Conservation (phyloP, 2,797 vertebrate genomes). For the Ceyx erithaca region DNA sequence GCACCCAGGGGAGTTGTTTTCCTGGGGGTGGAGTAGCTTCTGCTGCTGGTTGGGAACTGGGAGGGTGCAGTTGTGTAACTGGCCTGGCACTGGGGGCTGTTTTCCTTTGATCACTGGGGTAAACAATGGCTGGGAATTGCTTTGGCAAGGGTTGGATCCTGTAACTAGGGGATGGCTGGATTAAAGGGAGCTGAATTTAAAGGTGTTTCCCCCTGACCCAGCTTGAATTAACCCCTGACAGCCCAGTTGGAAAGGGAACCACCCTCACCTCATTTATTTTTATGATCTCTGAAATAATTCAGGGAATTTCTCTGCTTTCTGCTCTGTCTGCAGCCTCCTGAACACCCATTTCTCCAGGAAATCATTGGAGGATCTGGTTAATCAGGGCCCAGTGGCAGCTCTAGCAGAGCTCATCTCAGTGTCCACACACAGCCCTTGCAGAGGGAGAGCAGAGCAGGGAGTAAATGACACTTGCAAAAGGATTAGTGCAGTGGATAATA, state of each 20-base stretch:
- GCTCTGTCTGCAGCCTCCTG: background rate
- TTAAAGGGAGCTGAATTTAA: background rate
- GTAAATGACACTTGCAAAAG: background rate
- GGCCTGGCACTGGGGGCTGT: background rate
- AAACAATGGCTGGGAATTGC: conserved; percentile 22
- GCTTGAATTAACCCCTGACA: background rate
- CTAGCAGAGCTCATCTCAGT: background rate
- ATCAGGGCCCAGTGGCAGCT: background rate
- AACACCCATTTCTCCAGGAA: background rate
- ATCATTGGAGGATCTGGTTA: background rate
- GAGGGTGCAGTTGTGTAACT: background rate
- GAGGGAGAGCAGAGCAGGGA: background rate
- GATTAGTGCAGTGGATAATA: background rate
- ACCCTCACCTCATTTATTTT: background rate
- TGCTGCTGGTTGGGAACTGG: background rate
- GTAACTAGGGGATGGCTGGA: conserved; percentile 56
- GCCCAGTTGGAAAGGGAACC: background rate
- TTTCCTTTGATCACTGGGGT: conserved; percentile 43
- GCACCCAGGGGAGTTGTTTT: background rate
- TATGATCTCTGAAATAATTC: background rate
- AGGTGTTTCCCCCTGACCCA: background rate
- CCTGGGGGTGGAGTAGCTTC: background rate
- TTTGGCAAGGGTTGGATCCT: conserved; percentile 34
- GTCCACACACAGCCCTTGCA: background rate
- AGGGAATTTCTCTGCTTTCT: background rate